phyloP scores from a whole-genome alignment of 2,113 vertebrate genomes.

The Ailurus styani region DNA sequence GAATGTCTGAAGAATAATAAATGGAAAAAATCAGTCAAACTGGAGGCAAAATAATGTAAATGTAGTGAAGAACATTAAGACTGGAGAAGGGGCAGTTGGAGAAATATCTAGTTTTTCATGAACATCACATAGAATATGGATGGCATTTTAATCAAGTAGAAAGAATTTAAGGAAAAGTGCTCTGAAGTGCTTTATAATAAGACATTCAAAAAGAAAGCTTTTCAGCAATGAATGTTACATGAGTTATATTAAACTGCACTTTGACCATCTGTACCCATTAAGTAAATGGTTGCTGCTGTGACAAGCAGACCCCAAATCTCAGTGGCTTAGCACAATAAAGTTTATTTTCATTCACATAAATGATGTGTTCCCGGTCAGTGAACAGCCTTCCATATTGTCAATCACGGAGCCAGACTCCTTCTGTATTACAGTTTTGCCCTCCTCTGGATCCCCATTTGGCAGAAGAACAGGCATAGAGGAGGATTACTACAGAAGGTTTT shows the following conservation, averaged over 20 bases:
- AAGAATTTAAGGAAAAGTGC: not conserved
- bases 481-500: not conserved
- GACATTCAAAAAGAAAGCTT: not conserved
- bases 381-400: not conserved
- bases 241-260: not conserved
- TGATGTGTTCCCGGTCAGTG: not conserved
- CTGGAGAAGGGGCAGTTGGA: not conserved
- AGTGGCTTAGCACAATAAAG: not conserved
- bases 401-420: not conserved
- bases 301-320: not conserved
- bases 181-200: conserved; percentile 43
- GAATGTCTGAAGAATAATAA: not conserved
- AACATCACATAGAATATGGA: not conserved
- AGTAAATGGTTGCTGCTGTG: not conserved
- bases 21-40: not conserved
- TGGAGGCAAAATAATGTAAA: not conserved
- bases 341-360: not conserved
- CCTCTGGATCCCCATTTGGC: not conserved
- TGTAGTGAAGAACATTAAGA: not conserved
- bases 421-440: not conserved
- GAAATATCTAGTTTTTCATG: not conserved
- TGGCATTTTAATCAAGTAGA: not conserved
- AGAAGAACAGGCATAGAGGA: not conserved
- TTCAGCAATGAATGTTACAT: not conserved
- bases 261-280: not conserved